Evolutionary conservation across 2,113 vertebrate genomes (phyloP), one percentile per base, ranked within the genome.

Genomic region (Pardalotus punctatus): DNA sequence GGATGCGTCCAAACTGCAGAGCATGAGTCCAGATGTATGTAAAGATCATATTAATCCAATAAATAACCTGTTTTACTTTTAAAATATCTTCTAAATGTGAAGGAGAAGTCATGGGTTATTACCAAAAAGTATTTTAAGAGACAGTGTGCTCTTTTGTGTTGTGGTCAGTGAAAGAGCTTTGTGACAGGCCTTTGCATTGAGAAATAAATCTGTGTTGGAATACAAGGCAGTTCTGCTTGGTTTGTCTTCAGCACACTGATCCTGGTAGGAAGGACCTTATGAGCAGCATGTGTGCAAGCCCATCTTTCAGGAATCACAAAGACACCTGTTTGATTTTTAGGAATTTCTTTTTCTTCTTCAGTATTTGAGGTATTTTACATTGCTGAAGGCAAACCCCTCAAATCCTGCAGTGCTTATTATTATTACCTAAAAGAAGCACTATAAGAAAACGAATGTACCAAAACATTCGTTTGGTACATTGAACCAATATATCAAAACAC

Each of bases 151-250:
- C 54, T 78, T 29, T 43, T 60, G 19, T 29, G 21, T 27, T 54
- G 5, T 54, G 35, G 35, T 7, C 53, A 4, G 9, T 19, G 12
- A 13, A 47, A 50, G n/a, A 72, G 19, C 53, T 40, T 28, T 51
- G 5, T 21, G 31, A n/a, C 13, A 43, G 0, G 1, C 21, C 5
- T 91, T 45, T 62, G 31, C 28, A 28, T 1, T 11, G 9, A 40
- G 17, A 72, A 27, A 54, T 28, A 70, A 83, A 60, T 47, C 14
- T 18, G 25, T 14, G 16, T 2, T 40, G 33, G 45, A 66, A 72
- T 78, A 50, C 2, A 48, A 61, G 13, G 5, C 14, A 10, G 31
- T 9, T 24, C 14, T 57, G 14, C 4, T 77, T 61, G 3, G 36
- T 62, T 12, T 60, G 21, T 15, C 38, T 58, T 23, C 25, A 60